Evolutionary conservation across 2,113 vertebrate species (phyloP), one percentile per base, ranked within the genome.

Genomic region (Glareola pratincola): DNA sequence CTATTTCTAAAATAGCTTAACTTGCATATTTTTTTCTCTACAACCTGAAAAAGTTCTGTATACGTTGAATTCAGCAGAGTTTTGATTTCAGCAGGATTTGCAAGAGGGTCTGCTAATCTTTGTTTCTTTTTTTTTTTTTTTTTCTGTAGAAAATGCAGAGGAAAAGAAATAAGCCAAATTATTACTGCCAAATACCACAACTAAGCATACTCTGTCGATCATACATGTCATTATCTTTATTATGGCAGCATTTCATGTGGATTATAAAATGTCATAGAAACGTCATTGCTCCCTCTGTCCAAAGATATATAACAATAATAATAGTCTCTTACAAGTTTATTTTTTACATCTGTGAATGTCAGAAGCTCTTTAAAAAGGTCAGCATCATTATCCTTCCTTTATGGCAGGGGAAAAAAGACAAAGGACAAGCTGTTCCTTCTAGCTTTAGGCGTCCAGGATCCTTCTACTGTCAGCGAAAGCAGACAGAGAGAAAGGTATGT

Each of bases 311-410:
- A 96, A 79, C 77, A 95, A 82, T 75, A 96, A 95, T 95, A 92
- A 96, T 32, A 94, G 86, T 63, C 60, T 88, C 77, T 85, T 81
- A 81, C 10, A 77, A 94, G 47, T 67, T 66, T 50, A 39, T 43
- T 88, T 96, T 95, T 95, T 90, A 91, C 53, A 92, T 88, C 67
- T 82, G 15, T 82, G 71, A 27, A 88, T 95, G 87, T 95, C 90
- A 96, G 66, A 96, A 91, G 81, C 74, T 87, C 71, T 96, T 95
- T 85, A 29, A 82, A 96, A 96, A 94, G 87, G 87, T 85, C 92
- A 90, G 69, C 34, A 78, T 91, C 62, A 76, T 93, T 96, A 95
- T 93, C 69, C 6, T 90, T 37, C 29, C 37, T 88, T 96, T 90
- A 93, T 68, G 62, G 24, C 29, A 76, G 36, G 23, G 19, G 4